Conservation (phyloP, 2,888 invertebrate species). For the Polymixis flavicincta region DNA sequence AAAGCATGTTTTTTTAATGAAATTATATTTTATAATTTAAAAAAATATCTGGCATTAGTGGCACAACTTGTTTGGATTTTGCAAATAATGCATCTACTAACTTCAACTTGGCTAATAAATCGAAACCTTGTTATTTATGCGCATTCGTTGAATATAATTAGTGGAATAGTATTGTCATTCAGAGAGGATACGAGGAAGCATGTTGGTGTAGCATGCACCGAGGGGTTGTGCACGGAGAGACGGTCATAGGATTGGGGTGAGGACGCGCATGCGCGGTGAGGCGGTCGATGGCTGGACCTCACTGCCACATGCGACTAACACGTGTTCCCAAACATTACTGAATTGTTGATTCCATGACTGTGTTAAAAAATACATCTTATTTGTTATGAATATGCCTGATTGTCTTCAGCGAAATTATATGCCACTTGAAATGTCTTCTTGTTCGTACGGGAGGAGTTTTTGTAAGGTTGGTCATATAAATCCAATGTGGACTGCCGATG, state of each 20-base stretch:
- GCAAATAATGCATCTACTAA: slow-evolving; percentile 3
- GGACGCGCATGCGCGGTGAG: slow-evolving; percentile 82
- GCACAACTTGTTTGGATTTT: neutral
- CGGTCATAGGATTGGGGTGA: slow-evolving; percentile 75
- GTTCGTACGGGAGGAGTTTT: neutral
- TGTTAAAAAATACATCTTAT: slow-evolving; percentile 2
- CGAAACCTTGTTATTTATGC: slow-evolving; percentile 11
- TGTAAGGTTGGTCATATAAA: neutral
- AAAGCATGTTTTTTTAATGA: neutral
- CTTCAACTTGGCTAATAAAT: slow-evolving; percentile 13
- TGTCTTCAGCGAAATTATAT: neutral
- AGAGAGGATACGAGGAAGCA: slow-evolving; percentile 52
- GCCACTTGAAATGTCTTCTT: neutral
- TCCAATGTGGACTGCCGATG: slow-evolving; percentile 32
- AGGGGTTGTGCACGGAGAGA: slow-evolving; percentile 75
- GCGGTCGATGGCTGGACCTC: slow-evolving; percentile 81
- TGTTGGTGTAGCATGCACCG: slow-evolving; percentile 72
- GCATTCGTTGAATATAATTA: slow-evolving; percentile 45
- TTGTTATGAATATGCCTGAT: neutral
- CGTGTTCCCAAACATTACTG: slow-evolving; percentile 74
- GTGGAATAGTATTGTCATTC: slow-evolving; percentile 57
- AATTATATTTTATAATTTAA: neutral
- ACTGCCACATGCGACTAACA: slow-evolving; percentile 82
- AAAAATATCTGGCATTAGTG: neutral
- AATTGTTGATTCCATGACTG: slow-evolving; percentile 56